Evolutionary conservation across 2,888 invertebrate species (phyloP), one percentile per base, ranked within the genome.

Genomic region (Hedya salicella): DNA sequence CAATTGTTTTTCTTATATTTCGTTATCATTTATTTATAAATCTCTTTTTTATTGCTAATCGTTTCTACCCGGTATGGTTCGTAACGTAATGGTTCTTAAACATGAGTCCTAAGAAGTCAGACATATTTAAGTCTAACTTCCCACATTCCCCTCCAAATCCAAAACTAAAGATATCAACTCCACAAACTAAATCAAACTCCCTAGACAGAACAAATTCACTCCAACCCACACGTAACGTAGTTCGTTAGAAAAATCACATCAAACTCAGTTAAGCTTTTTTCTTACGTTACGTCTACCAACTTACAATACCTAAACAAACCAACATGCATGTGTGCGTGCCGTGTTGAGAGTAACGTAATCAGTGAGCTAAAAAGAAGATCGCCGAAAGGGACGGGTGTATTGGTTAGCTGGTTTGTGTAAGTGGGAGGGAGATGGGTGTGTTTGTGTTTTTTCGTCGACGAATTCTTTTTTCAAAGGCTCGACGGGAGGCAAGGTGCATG

Each of bases 401-500:
- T 6, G 74, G 68, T 70, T 70, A 70, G 44, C 3, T 6, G 74
- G 68, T 70, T 70, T 70, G 70, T 69, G 60, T 66, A 56, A 21
- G 81, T 72, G 72, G 14, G 77, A 86, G 65, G 42, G 76, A 68
- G 83, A 87, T 68, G 68, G 75, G 49, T 5, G 46, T 67, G 67
- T 68, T 76, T 80, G 77, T 80, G 82, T 85, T 86, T 85, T 82
- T 80, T 75, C 78, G 80, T 72, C 74, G 76, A 79, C 72, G 75
- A 78, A 81, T 82, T 88, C 82, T 78, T 88, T 87, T 89, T 90
- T 88, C 80, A 83, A 88, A 85, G 85, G 85, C 88, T 83, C 85
- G 83, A 73, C 86, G 88, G 88, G 88, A 88, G 88, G 90, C 90
- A 90, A 91, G 91, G 90, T 91, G 91, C 86, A 81, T 82, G 83